Percentiles rank a stretch among this genome's conserved stretches.
Conservation (phyloP, 2,888 invertebrate genomes). For the Schrankia costaestrigalis region DNA sequence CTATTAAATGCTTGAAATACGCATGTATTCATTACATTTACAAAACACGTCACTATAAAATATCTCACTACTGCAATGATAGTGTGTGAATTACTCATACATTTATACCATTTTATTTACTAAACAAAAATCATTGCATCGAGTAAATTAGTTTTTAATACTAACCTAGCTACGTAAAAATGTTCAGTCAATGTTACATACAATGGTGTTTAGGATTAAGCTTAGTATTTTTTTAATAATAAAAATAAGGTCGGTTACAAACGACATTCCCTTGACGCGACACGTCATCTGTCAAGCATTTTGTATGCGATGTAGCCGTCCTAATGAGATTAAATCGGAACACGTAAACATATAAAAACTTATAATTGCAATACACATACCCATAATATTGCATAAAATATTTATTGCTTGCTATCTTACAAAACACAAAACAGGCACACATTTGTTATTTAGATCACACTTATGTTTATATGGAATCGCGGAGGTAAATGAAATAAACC, state of each 20-base stretch:
- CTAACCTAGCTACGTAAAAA: conserved; percentile 74
- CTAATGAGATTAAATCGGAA: conserved; percentile 44
- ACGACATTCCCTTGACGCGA: conserved; percentile 33
- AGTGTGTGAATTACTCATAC: conserved; percentile 38
- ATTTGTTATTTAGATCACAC: conserved; percentile 40
- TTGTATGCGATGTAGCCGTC: conserved; percentile 43
- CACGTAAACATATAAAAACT: conserved; percentile 46
- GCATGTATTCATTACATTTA: conserved; percentile 57
- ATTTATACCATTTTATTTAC: conserved; percentile 22
- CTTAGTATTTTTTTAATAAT: conserved; percentile 46
- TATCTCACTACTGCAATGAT: conserved; percentile 62
- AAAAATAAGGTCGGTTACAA: conserved; percentile 26
- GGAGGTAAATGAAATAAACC: conserved; percentile 51
- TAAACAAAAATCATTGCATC: conserved; percentile 44
- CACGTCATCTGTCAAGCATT: conserved; percentile 30
- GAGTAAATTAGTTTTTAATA: conserved; percentile 48
- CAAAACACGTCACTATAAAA: conserved; percentile 53
- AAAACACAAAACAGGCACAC: conserved; percentile 60
- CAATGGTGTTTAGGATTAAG: conserved; percentile 72
- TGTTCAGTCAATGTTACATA: conserved; percentile 80
- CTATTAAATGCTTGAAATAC: conserved; percentile 75
- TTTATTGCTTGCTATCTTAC: conserved; percentile 61
- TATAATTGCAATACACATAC: conserved; percentile 31
- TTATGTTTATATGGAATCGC: conserved; percentile 56
- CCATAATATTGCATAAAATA: conserved; percentile 65